Evolutionary conservation across 2,113 vertebrate genomes (phyloP).

Genomic region (Neofelis nebulosa): DNA sequence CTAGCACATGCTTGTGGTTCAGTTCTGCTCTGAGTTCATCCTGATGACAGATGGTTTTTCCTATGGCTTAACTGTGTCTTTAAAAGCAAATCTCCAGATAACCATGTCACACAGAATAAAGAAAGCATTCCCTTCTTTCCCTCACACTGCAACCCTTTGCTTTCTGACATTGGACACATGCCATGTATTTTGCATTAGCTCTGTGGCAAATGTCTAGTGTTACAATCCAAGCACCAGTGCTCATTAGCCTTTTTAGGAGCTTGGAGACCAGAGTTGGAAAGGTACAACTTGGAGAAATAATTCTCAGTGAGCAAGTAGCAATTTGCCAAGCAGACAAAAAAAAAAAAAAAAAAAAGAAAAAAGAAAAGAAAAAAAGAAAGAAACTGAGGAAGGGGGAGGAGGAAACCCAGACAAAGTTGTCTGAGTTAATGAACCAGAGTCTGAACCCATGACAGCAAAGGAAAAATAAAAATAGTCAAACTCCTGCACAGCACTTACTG

Average conservation of each 20-base stretch:
- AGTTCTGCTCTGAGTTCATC: not conserved
- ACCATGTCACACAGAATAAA: conserved; percentile 51
- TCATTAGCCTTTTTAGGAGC: conserved; percentile 70
- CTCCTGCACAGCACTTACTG: not conserved
- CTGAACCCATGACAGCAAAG: conserved; percentile 48
- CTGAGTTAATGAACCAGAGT: conserved; percentile 71
- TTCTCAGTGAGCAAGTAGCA: conserved; percentile 67
- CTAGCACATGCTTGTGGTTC: not conserved
- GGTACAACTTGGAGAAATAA: conserved; percentile 65
- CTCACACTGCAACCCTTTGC: not conserved
- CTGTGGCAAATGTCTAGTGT: conserved; percentile 64
- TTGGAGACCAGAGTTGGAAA: conserved; percentile 57
- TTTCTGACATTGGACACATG: conserved; percentile 53
- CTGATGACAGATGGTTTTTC: conserved; percentile 33
- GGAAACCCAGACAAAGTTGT: conserved; percentile 58
- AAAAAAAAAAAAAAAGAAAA: not conserved
- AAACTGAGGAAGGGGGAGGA: not conserved
- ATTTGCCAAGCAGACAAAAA: conserved; percentile 62
- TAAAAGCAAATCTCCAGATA: conserved; percentile 56
- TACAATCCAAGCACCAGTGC: conserved; percentile 59
- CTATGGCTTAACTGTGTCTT: conserved; percentile 17
- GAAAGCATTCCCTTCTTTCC: conserved; percentile 7
- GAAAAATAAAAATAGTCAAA: not conserved
- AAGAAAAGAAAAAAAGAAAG: not conserved
- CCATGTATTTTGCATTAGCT: conserved; percentile 72